These are phyloP conservation scores for Plumapathes pennacea DNA, from an alignment of 92 coral and sea anemone species.

Conservation along the genomic window DNA sequence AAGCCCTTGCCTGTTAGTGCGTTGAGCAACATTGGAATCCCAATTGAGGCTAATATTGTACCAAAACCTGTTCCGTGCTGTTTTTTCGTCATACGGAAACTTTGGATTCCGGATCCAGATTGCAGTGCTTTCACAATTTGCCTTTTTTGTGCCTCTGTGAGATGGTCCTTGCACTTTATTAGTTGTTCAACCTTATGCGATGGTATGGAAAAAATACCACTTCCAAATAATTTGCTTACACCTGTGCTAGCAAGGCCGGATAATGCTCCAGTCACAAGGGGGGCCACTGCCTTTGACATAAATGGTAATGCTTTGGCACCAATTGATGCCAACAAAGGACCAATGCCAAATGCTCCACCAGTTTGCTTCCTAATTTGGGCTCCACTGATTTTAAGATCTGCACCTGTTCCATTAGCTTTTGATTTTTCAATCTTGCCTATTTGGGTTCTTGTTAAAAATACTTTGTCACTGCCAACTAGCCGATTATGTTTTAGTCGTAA, in stretches of 20 bases:
- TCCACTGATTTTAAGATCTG: conserved; percentile 13
- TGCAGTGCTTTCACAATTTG: conserved; percentile 4
- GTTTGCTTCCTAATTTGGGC: conserved; percentile 6
- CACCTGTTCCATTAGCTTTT: conserved; percentile 6
- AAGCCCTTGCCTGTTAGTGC: conserved; percentile 6
- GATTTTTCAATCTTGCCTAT: conserved; percentile 17
- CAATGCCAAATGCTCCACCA: not conserved
- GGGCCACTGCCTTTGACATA: not conserved
- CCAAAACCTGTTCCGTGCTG: conserved; percentile 6
- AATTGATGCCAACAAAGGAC: not conserved
- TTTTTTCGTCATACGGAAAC: conserved; percentile 1
- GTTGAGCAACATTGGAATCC: conserved; percentile 9
- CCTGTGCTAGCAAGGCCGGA: not conserved
- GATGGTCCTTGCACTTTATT: conserved; percentile 1
- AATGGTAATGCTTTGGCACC: not conserved
- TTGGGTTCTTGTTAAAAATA: conserved; percentile 5
- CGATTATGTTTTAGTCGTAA: not conserved
- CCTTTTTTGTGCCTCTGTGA: conserved; percentile 3
- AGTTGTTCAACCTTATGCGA: conserved; percentile 5
- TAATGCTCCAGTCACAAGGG: not conserved
- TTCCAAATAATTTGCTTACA: not conserved
- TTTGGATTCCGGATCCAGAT: conserved; percentile 1
- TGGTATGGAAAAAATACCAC: not conserved
- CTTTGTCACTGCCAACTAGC: conserved; percentile 18
- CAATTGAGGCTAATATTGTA: conserved; percentile 9